These are phyloP conservation scores for Oligia fasciuncula DNA, from an alignment of 2,888 invertebrate genomes.

Conservation along the genomic window DNA sequence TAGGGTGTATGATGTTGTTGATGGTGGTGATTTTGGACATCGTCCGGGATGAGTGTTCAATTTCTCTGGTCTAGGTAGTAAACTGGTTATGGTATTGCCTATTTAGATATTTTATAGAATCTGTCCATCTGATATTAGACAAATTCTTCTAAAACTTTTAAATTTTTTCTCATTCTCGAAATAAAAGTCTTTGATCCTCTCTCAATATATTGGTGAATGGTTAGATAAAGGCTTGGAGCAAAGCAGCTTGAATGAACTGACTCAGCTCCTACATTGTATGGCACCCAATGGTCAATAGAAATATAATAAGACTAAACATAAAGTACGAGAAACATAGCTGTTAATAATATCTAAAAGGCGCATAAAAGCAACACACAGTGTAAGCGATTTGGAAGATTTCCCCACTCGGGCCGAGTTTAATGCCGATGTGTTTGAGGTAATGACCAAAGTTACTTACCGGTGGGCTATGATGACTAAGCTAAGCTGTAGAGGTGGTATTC, in stretches of 20 bases:
- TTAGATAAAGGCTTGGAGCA: not conserved
- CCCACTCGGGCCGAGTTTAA: constrained; percentile 44
- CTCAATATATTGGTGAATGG: not conserved
- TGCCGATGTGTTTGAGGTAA: constrained; percentile 55
- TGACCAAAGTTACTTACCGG: constrained; percentile 61
- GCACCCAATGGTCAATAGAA: constrained; percentile 9
- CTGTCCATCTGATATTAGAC: not conserved
- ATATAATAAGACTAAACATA: constrained; percentile 36
- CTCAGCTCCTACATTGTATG: constrained; percentile 3
- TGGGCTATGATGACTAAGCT: constrained; percentile 29
- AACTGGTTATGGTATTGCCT: not conserved
- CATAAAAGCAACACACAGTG: constrained; percentile 38
- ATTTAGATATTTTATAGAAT: not conserved
- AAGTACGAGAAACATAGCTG: constrained; percentile 39
- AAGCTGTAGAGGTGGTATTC: constrained; percentile 17
- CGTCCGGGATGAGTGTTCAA: not conserved
- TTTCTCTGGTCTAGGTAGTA: not conserved
- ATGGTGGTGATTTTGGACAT: not conserved
- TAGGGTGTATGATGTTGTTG: not conserved
- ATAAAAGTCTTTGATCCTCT: not conserved
- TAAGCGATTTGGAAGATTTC: constrained; percentile 48
- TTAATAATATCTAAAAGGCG: constrained; percentile 50
- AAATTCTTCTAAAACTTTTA: no score
- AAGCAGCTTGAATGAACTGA: not conserved
- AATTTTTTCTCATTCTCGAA: not conserved